Base-by-base conservation (phyloP, 1,140 invertebrate species). In the Lordiphosa stackelbergi region DNA sequence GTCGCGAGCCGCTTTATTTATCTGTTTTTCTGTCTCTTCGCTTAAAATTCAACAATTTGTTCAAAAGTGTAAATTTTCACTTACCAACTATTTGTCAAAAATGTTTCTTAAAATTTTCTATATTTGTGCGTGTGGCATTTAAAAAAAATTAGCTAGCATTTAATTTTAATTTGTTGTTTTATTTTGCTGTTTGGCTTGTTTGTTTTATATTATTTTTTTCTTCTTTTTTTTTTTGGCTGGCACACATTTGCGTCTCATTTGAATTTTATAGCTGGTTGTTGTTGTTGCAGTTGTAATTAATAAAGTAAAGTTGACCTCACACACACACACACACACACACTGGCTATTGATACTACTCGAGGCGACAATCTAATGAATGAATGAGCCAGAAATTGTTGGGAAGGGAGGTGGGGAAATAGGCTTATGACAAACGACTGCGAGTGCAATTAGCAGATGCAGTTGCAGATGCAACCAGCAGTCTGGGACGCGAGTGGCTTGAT, bases 271-370 rank as follows among this genome's bases (percentile, higher is more conserved):
- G 43, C 24, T 46, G 24, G 46, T 5, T 37, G 60, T 16, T 46
- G 62, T 38, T 59, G 49, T 49, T 65, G 62, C 63, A 52, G 66
- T 65, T 60, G 72, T 83, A 81, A 81, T 81, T 81, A 81, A 81
- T 81, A 81, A 81, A 81, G 77, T 81, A 81, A 83, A 81, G 83
- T 81, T 81, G 77, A 81, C 77, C 77, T 81, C 77, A 81, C 77
- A 65, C 43, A 63, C 9, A 16, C 8, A 45, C 1, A 53, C n/a
- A 66, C 35, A 62, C 45, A 52, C 5, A 45, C 0, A 53, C 9
- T 62, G 35, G 58, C 45, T 47, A 52, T 49, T 63, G 34, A 28
- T n/a, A 40, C 11, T 46, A 24, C 13, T 28, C 48, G 37, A 69
- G 71, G 68, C 77, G 77, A 83, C 77, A 83, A 77, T 77, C 73